Evolutionary conservation across 2,797 vertebrate genomes (phyloP).

Genomic region (Gadopsis bispinosus): DNA sequence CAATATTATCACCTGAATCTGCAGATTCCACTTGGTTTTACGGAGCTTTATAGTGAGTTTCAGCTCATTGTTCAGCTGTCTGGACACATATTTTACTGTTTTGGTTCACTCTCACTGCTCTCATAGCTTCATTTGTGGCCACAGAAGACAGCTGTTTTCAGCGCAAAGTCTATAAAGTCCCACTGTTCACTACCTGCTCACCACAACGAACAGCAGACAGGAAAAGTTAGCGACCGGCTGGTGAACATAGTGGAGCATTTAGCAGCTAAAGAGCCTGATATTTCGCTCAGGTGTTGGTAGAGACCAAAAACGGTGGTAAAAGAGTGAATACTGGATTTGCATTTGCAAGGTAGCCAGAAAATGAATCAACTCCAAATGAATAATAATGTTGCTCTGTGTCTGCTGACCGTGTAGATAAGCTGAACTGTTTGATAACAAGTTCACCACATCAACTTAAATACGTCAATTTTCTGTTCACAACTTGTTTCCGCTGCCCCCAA

Average conservation of each 20-base stretch:
- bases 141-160: neutral
- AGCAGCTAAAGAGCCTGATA: neutral
- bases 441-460: too few species aligned
- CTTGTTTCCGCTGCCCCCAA: neutral
- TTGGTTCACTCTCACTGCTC: neutral
- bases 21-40: neutral
- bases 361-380: too few species aligned
- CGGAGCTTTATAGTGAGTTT: neutral
- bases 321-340: too few species aligned
- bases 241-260: neutral
- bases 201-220: too few species aligned
- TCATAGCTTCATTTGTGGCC: neutral
- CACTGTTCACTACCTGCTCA: too few species aligned
- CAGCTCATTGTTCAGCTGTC: neutral
- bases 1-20: neutral
- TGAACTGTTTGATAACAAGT: too few species aligned
- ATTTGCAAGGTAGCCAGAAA: too few species aligned
- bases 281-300: neutral
- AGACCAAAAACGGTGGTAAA: neutral
- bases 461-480: neutral
- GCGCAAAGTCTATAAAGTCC: neutral
- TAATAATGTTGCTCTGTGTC: neutral
- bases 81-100: neutral
- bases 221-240: too few species aligned
- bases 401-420: neutral